These are phyloP conservation scores for Hydrotaea diabolus DNA, from an alignment of 2,888 invertebrate species.

Conservation along the genomic window DNA sequence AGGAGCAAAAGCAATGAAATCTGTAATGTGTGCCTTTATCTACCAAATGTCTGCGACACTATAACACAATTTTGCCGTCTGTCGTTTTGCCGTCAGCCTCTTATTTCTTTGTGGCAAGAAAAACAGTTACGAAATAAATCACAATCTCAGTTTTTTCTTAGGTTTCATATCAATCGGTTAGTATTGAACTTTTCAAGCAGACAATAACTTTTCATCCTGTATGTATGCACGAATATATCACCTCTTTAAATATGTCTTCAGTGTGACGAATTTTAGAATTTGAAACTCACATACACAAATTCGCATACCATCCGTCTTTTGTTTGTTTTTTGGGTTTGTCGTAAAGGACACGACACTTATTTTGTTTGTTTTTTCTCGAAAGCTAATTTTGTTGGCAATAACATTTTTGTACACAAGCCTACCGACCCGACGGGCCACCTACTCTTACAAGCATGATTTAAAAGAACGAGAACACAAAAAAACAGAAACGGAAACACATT, in stretches of 20 bases:
- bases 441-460: constrained; percentile 3
- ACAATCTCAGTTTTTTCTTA: not conserved
- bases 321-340: not conserved
- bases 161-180: constrained; percentile 11
- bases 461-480: constrained; percentile 7
- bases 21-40: constrained; percentile 65
- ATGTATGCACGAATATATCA: not conserved
- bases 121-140: not conserved
- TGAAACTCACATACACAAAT: constrained; percentile 33
- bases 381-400: constrained; percentile 27
- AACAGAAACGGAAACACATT: constrained; percentile 13
- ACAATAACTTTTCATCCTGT: constrained; percentile 1
- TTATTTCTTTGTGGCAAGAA: not conserved
- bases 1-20: constrained; percentile 24
- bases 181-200: constrained; percentile 6
- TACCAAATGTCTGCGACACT: constrained; percentile 42
- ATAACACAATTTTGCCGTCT: constrained; percentile 22
- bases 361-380: constrained; percentile 33
- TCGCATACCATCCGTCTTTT: constrained; percentile 34
- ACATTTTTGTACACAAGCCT: not conserved
- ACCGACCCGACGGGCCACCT: not conserved
- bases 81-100: not conserved
- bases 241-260: not conserved
- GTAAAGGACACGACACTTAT: constrained; percentile 24
- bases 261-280: not conserved